phyloP scores from a whole-genome alignment of 2,113 vertebrate species.

The Melanerpes aurifrons region DNA sequence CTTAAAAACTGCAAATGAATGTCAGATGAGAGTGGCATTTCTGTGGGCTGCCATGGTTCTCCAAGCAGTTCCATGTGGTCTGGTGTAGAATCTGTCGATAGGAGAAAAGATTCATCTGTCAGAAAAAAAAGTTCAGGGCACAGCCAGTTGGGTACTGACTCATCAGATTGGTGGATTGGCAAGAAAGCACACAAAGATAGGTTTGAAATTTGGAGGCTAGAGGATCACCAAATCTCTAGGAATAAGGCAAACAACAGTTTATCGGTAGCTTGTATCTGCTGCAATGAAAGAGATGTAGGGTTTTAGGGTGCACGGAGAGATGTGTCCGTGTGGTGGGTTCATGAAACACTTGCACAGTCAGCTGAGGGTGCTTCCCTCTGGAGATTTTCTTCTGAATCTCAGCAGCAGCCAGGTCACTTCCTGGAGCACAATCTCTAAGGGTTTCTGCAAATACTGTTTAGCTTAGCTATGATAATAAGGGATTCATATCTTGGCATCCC shows the following conservation, averaged over 20 bases:
- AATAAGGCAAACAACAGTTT: background rate
- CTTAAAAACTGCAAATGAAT: background rate
- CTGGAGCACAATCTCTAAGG: background rate
- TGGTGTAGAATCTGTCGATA: background rate
- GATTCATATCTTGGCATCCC: background rate
- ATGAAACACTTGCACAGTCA: background rate
- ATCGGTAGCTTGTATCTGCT: background rate
- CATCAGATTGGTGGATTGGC: background rate
- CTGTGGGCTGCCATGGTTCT: accelerated
- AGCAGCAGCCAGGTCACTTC: background rate
- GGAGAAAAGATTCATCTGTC: background rate
- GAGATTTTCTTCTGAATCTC: background rate
- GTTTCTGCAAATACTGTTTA: background rate
- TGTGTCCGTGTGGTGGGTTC: background rate
- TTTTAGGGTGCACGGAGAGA: background rate
- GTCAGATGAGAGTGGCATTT: background rate
- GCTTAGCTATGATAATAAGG: background rate
- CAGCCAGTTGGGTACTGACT: background rate
- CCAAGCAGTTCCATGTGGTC: background rate
- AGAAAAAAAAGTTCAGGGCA: background rate
- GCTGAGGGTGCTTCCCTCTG: background rate
- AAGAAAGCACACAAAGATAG: background rate
- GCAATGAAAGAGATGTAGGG: background rate
- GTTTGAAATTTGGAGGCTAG: background rate
- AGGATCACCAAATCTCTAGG: background rate